Evolutionary conservation across 2,797 vertebrate species (phyloP), one percentile per base, ranked within the genome.

Genomic region (Cirrhinus mrigala): DNA sequence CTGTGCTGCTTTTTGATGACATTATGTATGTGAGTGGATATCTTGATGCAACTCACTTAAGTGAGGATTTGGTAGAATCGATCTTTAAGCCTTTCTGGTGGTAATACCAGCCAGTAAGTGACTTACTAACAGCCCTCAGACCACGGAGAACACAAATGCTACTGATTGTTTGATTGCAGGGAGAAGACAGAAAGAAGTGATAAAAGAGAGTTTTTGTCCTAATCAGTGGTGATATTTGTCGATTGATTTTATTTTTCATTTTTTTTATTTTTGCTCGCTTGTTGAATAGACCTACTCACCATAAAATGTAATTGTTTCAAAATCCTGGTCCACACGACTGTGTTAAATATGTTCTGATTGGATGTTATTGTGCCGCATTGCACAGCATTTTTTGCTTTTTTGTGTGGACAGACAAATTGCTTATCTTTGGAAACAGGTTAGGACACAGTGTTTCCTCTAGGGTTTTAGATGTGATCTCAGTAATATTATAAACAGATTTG

Each of bases 21-120:
- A 77, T 66, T 83, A 76, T 76, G 46, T 83, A 77, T 77, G 60
- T 77, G 73, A 76, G 60, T 66, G 60, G 82, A 83, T 76, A 54
- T 76, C 56, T 52, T 66, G 81, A 83, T 83, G 71, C 81, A 76
- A 83, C 71, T 83, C 46, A 27, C 71, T 83, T 83, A 83, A 76
- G 71, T 83, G 71, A 75, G 81, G 81, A 83, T 83, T 83, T 76
- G 29, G 58, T 66, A 62, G 58, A 83, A 83, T 76, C 56, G 81
- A 83, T 83, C 81, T 62, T 37, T 75, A 75, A 83, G 81, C 58
- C 58, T 83, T 66, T 52, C 58, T 83, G 46, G 58, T 76, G 29
- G 29, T 83, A 83, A 83, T 75, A 66, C 46, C 22, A 83, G 71
- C 58, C 73, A 83, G 44, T 33, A 24, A 40, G 71, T 52, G 71